Conservation (phyloP, 2,888 invertebrate genomes). For the Incurvaria masculella region DNA sequence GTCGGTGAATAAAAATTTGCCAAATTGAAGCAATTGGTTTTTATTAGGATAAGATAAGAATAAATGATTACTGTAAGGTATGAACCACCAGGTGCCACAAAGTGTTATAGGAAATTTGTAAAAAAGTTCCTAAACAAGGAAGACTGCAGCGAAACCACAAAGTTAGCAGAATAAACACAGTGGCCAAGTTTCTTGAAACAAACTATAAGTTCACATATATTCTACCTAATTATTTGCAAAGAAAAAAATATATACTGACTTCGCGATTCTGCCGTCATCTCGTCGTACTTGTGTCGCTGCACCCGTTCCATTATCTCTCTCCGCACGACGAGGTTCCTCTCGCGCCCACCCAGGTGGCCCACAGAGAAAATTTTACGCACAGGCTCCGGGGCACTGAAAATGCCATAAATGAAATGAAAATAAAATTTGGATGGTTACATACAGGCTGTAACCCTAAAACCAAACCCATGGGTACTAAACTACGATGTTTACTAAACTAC, state of each 20-base stretch:
- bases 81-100: too few relatives aligned
- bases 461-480: too few relatives aligned
- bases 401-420: too few relatives aligned
- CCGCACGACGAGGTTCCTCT: conserved; percentile 46
- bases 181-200: not conserved
- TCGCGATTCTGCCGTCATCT: conserved; percentile 65
- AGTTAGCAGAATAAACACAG: too few relatives aligned
- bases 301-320: conserved; percentile 60
- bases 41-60: too few relatives aligned
- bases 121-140: too few relatives aligned
- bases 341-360: conserved; percentile 60
- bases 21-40: too few relatives aligned
- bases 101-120: too few relatives aligned
- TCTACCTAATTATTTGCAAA: not conserved
- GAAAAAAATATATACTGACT: conserved; percentile 46
- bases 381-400: conserved; percentile 65
- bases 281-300: conserved; percentile 66
- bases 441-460: too few relatives aligned
- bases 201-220: not conserved
- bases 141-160: too few relatives aligned
- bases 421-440: conserved; percentile 1
- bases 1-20: too few relatives aligned
- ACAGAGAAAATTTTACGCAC: conserved; percentile 71
- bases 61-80: too few relatives aligned
- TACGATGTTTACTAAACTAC: not conserved